A percentile compares a stretch with the other conserved stretches of the same genome.
Conservation (phyloP, 2,888 invertebrate genomes). For the Mimumesa dahlbomi region DNA sequence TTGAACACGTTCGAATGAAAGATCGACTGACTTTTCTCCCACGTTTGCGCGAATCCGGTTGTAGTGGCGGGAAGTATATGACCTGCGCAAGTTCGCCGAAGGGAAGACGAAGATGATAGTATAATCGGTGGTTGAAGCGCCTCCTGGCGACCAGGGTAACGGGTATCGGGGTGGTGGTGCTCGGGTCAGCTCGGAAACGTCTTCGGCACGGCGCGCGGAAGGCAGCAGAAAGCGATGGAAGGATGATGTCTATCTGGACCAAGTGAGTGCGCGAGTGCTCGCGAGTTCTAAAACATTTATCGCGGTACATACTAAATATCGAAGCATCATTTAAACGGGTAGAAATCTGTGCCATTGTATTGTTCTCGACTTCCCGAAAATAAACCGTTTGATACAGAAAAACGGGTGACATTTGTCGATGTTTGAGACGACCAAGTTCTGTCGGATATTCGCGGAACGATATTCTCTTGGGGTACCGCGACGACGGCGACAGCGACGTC, state of each 20-base stretch:
- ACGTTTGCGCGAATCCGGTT: too few species aligned
- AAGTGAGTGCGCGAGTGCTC: constrained; percentile 55
- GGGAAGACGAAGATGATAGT: too few species aligned
- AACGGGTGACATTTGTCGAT: constrained; percentile 47
- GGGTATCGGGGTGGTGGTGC: constrained; percentile 45
- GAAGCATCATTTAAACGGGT: too few species aligned
- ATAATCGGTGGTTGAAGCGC: constrained; percentile 59
- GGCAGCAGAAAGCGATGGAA: too few species aligned
- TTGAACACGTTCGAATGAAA: too few species aligned
- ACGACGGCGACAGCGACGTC: constrained; percentile 52
- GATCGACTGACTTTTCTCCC: too few species aligned
- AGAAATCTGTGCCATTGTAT: too few species aligned
- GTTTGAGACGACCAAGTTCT: constrained; percentile 8
- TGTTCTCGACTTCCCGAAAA: constrained; percentile 18
- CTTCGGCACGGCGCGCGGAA: constrained; percentile 55
- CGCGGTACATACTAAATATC: constrained; percentile 44
- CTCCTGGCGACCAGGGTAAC: constrained; percentile 49
- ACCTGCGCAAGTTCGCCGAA: too few species aligned
- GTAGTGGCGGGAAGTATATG: too few species aligned
- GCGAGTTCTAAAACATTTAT: constrained; percentile 43
- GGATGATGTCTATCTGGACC: constrained; percentile 60
- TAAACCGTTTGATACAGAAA: constrained; percentile 25
- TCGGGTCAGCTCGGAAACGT: constrained; percentile 42
- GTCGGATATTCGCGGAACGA: constrained; percentile 25
- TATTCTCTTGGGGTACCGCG: constrained; percentile 10